Evolutionary conservation across 2,113 vertebrate species (phyloP), one percentile per base, ranked within the genome.

Genomic region (Sigmodon hispidus): DNA sequence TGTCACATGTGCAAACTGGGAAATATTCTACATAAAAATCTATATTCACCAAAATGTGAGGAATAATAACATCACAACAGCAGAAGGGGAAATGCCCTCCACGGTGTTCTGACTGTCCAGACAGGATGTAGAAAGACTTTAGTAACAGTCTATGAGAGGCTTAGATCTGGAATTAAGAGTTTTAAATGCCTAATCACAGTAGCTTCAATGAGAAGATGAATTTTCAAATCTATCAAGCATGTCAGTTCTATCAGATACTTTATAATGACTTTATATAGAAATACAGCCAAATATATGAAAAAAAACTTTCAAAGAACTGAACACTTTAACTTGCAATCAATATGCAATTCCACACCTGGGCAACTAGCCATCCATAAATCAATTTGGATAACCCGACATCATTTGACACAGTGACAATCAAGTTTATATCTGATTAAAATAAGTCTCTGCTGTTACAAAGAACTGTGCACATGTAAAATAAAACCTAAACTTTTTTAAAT

Each of bases 121-220:
- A 73, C 0, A 90, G 1, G 21, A 61, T 26, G 50, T 15, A 81
- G 7, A 84, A 69, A 95, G 73, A 10, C 50, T 89, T 87, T 40
- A 57, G 9, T 65, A 69, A 63, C 9, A 87, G 55, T 96, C 77
- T 55, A 4, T 48, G 75, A 89, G 67, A 50, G 10, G 0, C 55
- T 87, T 91, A 34, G 73, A 48, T n/a, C 13, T 95, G 17, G 24
- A 91, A 80, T 91, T 79, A 80, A 80, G 10, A 93, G 73, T 96
- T 92, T 89, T 73, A 88, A 94, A 86, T 76, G 73, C 13, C 48
- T 67, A 86, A 77, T 75, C 84, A 96, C 19, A 2, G 7, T 77
- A 72, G 70, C 52, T 80, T 86, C 93, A 93, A n/a, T 84, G 67
- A 96, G 52, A 89, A 94, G 94, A 73, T 84, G 55, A 91, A 22